Percentiles rank a stretch among this genome's conserved stretches.
These are phyloP conservation scores for Alcedo quadribrachys DNA, from an alignment of 2,797 vertebrate genomes.

Conservation along the genomic window DNA sequence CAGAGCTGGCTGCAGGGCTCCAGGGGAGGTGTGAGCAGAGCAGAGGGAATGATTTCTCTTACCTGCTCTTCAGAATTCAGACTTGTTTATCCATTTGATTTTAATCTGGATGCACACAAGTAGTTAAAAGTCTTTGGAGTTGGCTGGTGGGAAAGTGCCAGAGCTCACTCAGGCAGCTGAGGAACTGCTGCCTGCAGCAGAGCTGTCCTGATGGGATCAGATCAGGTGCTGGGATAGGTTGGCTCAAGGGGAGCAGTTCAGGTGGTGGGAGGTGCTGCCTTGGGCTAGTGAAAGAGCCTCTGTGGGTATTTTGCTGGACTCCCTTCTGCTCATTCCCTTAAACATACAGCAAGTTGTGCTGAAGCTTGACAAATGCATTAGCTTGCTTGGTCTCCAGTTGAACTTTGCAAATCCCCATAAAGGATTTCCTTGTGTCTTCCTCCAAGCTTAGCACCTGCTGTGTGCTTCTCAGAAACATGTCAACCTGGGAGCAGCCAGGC, in stretches of 20 bases:
- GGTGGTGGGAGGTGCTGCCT: accelerated
- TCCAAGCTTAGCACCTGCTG: background rate
- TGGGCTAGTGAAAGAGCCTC: background rate
- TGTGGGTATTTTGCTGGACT: background rate
- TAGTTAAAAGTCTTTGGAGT: background rate
- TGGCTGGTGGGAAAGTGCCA: background rate
- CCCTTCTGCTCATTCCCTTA: background rate
- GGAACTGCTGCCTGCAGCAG: background rate
- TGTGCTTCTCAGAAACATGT: background rate
- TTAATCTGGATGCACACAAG: background rate
- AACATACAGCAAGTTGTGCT: background rate
- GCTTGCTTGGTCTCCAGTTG: background rate
- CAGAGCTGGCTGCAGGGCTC: too few species aligned
- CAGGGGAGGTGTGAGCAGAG: too few species aligned
- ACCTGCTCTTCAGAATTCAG: background rate
- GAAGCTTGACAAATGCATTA: background rate
- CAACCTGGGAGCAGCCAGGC: background rate
- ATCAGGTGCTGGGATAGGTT: accelerated
- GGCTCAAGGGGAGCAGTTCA: background rate
- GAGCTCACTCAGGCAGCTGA: background rate
- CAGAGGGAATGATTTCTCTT: background rate
- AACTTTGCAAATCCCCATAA: background rate
- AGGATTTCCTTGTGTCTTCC: background rate
- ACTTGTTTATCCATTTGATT: background rate
- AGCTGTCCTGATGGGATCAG: background rate